Evolutionary conservation across 2,797 vertebrate genomes (phyloP).

Genomic region (Falco cherrug): DNA sequence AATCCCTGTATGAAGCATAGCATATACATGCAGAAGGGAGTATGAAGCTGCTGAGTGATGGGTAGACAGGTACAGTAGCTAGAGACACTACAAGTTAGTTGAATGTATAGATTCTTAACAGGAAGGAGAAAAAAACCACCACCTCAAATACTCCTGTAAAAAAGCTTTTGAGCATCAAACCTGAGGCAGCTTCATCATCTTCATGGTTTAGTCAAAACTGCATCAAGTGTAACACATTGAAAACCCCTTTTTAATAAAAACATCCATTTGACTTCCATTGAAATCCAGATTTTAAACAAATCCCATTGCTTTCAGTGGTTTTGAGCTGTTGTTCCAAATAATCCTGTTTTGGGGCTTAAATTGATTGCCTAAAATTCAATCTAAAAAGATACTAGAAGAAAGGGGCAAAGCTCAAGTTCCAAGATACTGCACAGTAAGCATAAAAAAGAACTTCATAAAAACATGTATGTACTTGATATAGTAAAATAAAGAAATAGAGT

Average conservation of each 20-base stretch:
- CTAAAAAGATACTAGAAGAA: background rate
- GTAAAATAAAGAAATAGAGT: background rate
- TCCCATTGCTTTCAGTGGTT: background rate
- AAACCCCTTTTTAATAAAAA: background rate
- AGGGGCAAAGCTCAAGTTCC: background rate
- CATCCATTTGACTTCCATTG: background rate
- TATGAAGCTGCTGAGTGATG: background rate
- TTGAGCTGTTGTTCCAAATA: background rate
- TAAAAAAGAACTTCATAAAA: background rate
- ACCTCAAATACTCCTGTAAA: background rate
- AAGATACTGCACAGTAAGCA: background rate
- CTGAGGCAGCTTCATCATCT: background rate
- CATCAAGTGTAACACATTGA: background rate
- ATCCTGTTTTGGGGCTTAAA: background rate
- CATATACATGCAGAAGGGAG: background rate
- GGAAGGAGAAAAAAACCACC: background rate
- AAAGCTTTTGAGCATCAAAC: background rate
- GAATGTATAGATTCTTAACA: background rate
- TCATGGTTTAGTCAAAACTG: background rate
- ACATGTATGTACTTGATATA: background rate
- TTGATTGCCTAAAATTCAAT: background rate
- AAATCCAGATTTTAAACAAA: background rate
- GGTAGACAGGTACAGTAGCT: background rate
- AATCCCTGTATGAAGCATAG: background rate
- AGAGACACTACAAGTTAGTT: background rate